Base-by-base conservation (phyloP, 2,113 vertebrate genomes). In the Rhodinocichla rosea region DNA sequence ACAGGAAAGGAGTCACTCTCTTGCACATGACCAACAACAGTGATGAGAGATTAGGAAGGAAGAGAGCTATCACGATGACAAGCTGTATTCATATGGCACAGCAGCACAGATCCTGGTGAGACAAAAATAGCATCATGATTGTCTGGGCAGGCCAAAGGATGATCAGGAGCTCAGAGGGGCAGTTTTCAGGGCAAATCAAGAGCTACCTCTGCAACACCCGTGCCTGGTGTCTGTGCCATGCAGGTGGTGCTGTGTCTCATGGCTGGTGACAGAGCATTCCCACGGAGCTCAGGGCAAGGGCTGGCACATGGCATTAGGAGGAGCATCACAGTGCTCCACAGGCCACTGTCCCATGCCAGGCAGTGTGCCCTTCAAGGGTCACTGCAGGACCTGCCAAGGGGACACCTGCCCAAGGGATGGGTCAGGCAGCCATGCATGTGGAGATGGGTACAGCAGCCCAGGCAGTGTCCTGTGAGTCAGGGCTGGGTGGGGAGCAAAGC, bases 301-400 rank as follows among this genome's bases (percentile, higher is more conserved):
- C 35, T 64, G 35, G 32, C 15, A 39, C 15, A 19, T 39, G 40
- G 30, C 40, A 14, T 57, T 35, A 59, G 33, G 27, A 73, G 35
- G 26, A 71, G 16, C 33, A 59, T 6, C 0, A 0, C 53, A 15
- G 2, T 1, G 30, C 14, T 27, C 45, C 7, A 2, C 2, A 4
- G 50, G 27, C 7, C 1, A 2, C 39, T 42, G 47, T 24, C 13
- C 30, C n/a, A 39, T 5, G 6, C 9, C 3, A 2, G 67, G 20
- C 30, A 65, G n/a, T 23, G 35, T 7, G 3, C 42, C 40, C 75
- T 62, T 28, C 27, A 33, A 24, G 21, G 53, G 59, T 44, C 4
- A 2, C 12, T 52, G 68, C 30, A 69, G 15, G 11, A 30, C 45
- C 11, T 83, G 19, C 42, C 5, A 3, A 60, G 42, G 50, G 32